Evolutionary conservation across 2,888 invertebrate genomes (phyloP).

Genomic region (Pollenia angustigena): DNA sequence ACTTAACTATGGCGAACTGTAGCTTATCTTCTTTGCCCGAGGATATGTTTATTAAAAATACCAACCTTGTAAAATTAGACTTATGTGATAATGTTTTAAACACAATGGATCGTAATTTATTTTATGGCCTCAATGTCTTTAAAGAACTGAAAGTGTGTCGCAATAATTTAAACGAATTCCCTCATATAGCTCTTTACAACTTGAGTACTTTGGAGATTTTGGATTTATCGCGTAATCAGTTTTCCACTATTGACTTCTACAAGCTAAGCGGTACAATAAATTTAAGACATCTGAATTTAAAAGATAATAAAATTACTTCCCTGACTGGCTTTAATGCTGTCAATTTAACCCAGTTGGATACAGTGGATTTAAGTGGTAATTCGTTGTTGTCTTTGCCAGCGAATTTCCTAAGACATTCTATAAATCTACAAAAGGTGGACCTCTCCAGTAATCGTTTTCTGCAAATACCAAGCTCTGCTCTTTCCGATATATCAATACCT

Average conservation of each 20-base stretch:
- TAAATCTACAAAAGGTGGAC: slow-evolving; percentile 90
- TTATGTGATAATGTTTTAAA: slow-evolving; percentile 89
- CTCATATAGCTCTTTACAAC: slow-evolving; percentile 91
- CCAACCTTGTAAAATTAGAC: slow-evolving; percentile 90
- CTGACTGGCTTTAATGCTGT: slow-evolving; percentile 91
- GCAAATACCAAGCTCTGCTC: slow-evolving; percentile 90
- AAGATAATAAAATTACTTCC: slow-evolving; percentile 90
- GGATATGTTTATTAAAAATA: slow-evolving; percentile 90
- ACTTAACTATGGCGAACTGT: slow-evolving; percentile 87
- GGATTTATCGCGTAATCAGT: slow-evolving; percentile 88
- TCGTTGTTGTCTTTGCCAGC: slow-evolving; percentile 90
- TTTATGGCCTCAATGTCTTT: slow-evolving; percentile 89
- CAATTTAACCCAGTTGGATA: slow-evolving; percentile 89
- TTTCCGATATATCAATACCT: slow-evolving; percentile 90
- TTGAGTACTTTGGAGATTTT: slow-evolving; percentile 90
- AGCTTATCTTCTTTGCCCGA: slow-evolving; percentile 89
- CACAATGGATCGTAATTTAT: slow-evolving; percentile 89
- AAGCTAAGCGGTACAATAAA: slow-evolving; percentile 90
- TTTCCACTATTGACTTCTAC: slow-evolving; percentile 90
- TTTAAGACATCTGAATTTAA: slow-evolving; percentile 90
- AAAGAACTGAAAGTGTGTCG: slow-evolving; percentile 91
- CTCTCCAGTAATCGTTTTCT: slow-evolving; percentile 91
- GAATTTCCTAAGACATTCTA: slow-evolving; percentile 91
- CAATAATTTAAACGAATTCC: slow-evolving; percentile 90
- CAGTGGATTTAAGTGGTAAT: slow-evolving; percentile 91